A percentile compares a stretch with the other conserved stretches of the same genome.
Evolutionary conservation across 2,113 vertebrate genomes (phyloP).

Genomic region (Oncorhynchus clarkii): DNA sequence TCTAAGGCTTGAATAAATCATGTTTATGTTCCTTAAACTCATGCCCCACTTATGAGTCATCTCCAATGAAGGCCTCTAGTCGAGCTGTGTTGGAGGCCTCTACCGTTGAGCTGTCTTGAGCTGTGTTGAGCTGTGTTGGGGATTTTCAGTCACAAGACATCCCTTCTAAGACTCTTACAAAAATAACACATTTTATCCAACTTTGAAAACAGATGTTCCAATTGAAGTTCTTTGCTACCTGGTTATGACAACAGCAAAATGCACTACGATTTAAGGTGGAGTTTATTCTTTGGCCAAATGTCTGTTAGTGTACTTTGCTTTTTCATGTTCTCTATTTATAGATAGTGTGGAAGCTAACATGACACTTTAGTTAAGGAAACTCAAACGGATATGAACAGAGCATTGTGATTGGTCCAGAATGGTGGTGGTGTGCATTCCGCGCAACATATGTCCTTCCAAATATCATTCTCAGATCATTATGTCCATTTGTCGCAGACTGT

Average conservation of each 20-base stretch:
- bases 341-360: constrained; percentile 11
- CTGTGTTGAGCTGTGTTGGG: constrained; percentile 3
- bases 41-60: constrained; percentile 22
- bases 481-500: constrained; percentile 26
- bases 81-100: too few relatives aligned
- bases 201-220: neutral
- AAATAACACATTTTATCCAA: neutral
- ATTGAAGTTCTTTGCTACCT: neutral
- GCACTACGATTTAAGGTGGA: neutral
- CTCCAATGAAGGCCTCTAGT: neutral
- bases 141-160: constrained; percentile 17
- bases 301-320: constrained; percentile 16
- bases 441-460: constrained; percentile 22
- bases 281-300: neutral
- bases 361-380: constrained; percentile 23
- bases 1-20: constrained; percentile 8
- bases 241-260: neutral
- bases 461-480: constrained; percentile 32
- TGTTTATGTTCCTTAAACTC: constrained; percentile 6
- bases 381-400: constrained; percentile 8
- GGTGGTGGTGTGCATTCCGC: neutral
- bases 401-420: constrained; percentile 3
- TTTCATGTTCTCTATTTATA: constrained; percentile 2
- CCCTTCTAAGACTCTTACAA: neutral
- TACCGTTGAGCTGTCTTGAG: too few relatives aligned